phyloP scores from a whole-genome alignment of 35 echinoderm and acorn worm genomes.

The Apostichopus japonicus region DNA sequence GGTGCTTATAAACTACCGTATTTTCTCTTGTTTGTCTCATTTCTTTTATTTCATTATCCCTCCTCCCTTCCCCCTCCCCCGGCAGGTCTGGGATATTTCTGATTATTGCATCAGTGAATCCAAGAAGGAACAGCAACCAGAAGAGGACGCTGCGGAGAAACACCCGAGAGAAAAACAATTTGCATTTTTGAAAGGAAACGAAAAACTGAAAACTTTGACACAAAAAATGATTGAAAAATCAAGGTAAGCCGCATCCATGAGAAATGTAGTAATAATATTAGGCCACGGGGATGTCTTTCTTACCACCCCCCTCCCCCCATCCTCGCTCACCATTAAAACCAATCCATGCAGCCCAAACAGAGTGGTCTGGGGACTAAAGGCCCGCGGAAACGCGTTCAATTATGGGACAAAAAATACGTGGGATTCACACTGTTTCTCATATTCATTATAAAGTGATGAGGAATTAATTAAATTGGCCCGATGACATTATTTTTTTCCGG shows the following conservation, averaged over 20 bases:
- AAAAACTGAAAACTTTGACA: slow-evolving; percentile 52
- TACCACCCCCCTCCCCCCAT: not conserved
- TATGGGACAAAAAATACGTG: not conserved
- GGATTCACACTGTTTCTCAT: no score
- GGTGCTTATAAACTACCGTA: no score
- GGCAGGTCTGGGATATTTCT: slow-evolving; percentile 92
- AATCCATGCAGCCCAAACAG: no score
- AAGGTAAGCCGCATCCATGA: not conserved
- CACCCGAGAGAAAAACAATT: slow-evolving; percentile 49
- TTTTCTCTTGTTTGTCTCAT: no score
- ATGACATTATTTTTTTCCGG: no score
- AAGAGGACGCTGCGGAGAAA: not conserved
- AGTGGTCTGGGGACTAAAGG: no score
- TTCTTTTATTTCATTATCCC: no score
- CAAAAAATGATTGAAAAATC: slow-evolving; percentile 60
- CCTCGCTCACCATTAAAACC: no score
- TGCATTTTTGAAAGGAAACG: slow-evolving; percentile 73
- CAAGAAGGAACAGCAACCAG: not conserved
- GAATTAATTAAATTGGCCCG: no score
- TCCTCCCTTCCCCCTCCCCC: no score
- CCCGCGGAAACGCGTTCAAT: not conserved
- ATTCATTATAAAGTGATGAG: no score
- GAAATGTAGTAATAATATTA: not conserved
- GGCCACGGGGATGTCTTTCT: not conserved
- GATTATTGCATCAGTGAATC: slow-evolving; percentile 81